Conservation (phyloP, 2,113 vertebrate species). For the Cyanistes caeruleus region DNA sequence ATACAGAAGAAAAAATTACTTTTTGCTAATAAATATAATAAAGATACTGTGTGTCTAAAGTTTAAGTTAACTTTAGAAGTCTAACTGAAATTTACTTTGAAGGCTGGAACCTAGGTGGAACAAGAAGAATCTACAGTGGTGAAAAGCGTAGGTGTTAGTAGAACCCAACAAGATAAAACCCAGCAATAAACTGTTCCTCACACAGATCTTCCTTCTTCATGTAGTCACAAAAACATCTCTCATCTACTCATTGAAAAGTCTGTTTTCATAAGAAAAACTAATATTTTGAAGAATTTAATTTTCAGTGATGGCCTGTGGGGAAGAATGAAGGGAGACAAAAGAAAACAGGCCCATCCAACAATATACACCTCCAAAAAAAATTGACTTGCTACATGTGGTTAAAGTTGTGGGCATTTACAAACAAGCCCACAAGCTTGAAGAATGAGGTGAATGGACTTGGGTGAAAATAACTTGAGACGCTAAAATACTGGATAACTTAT, state of each 20-base stretch:
- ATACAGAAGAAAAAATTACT: neutral
- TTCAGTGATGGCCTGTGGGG: neutral
- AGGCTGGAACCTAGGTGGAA: neutral
- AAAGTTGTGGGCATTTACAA: neutral
- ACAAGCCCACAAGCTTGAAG: neutral
- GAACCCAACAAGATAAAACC: neutral
- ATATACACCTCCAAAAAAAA: neutral
- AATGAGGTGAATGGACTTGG: neutral
- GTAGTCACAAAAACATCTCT: neutral
- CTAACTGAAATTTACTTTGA: neutral
- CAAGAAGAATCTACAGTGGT: neutral
- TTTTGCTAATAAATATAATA: neutral
- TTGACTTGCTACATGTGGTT: neutral
- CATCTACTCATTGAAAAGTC: neutral
- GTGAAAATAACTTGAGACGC: neutral
- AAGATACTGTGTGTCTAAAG: neutral
- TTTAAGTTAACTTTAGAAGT: neutral
- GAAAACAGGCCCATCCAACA: neutral
- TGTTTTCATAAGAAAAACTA: neutral
- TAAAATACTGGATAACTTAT: neutral
- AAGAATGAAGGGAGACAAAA: neutral
- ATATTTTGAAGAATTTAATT: neutral
- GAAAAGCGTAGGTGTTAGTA: neutral
- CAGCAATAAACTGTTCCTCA: neutral
- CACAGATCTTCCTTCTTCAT: neutral